These are phyloP conservation scores for Stramonita haemastoma DNA, from an alignment of 2,888 invertebrate species.

Conservation along the genomic window DNA sequence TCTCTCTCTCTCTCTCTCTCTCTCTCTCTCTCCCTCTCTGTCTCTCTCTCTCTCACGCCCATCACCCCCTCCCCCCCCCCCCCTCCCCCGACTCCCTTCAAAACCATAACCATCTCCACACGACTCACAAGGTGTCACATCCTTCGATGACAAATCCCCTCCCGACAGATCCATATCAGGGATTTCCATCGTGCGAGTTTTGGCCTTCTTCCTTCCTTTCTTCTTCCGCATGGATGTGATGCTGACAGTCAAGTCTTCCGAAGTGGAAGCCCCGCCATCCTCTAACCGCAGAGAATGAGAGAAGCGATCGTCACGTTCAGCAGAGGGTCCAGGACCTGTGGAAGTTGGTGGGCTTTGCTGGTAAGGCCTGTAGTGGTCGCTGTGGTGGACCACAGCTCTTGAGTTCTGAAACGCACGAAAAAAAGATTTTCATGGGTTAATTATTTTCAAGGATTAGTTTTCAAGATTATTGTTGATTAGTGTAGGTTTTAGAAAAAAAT, in stretches of 20 bases:
- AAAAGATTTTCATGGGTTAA: too few relatives aligned
- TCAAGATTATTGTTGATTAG: too few relatives aligned
- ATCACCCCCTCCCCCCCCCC: too few relatives aligned
- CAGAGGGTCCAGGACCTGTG: background rate
- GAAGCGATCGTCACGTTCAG: background rate
- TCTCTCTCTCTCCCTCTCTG: too few relatives aligned
- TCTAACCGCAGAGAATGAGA: background rate
- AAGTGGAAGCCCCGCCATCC: background rate
- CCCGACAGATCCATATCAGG: slow-evolving; percentile 49
- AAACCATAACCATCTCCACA: background rate
- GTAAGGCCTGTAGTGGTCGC: background rate
- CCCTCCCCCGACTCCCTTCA: too few relatives aligned
- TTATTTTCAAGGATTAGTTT: too few relatives aligned
- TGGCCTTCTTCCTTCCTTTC: slow-evolving; percentile 39
- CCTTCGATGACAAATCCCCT: slow-evolving; percentile 43
- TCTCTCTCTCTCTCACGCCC: too few relatives aligned
- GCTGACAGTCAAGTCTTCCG: background rate
- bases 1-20: too few relatives aligned
- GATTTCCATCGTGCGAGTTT: slow-evolving; percentile 43
- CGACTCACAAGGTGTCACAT: slow-evolving; percentile 47
- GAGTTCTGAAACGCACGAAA: slow-evolving; percentile 28
- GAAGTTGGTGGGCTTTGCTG: background rate
- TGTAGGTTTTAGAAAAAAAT: too few relatives aligned
- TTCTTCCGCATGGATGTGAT: background rate
- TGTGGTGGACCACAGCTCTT: background rate